Percentiles rank a stretch among this genome's conserved stretches.
These are phyloP conservation scores for Canis aureus DNA, from an alignment of 2,113 vertebrate species.

Conservation along the genomic window DNA sequence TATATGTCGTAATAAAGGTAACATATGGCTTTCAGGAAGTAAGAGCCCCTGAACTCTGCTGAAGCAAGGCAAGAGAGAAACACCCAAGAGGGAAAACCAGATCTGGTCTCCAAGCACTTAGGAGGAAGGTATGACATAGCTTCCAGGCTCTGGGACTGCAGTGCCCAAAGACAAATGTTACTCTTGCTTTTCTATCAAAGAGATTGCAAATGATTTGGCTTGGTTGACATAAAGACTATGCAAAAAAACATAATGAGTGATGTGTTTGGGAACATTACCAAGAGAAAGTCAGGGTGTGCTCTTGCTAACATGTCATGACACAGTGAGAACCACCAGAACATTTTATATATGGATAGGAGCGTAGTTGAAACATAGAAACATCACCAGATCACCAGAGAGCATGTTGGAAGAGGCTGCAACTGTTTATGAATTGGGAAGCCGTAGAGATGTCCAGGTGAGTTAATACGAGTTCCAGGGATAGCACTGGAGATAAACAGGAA, in stretches of 20 bases:
- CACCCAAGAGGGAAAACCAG: neutral
- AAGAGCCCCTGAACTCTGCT: neutral
- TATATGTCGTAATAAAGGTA: neutral
- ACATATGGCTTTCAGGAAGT: neutral
- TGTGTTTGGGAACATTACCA: neutral
- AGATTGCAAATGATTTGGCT: neutral
- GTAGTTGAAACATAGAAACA: neutral
- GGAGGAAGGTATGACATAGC: accelerated
- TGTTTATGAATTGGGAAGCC: neutral
- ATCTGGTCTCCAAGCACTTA: neutral
- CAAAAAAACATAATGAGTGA: neutral
- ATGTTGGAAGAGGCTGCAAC: neutral
- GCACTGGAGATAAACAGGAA: neutral
- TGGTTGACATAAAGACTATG: neutral
- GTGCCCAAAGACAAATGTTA: neutral
- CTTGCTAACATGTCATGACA: neutral
- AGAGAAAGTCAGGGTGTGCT: neutral
- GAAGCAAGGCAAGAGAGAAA: too few species aligned
- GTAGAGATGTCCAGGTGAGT: neutral
- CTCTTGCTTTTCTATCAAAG: neutral
- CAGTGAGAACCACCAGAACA: neutral
- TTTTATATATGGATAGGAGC: neutral
- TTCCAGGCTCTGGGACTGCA: accelerated
- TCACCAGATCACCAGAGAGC: neutral
- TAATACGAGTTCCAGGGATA: neutral